Base-by-base conservation (phyloP, 2,888 invertebrate genomes). In the Labia minor region DNA sequence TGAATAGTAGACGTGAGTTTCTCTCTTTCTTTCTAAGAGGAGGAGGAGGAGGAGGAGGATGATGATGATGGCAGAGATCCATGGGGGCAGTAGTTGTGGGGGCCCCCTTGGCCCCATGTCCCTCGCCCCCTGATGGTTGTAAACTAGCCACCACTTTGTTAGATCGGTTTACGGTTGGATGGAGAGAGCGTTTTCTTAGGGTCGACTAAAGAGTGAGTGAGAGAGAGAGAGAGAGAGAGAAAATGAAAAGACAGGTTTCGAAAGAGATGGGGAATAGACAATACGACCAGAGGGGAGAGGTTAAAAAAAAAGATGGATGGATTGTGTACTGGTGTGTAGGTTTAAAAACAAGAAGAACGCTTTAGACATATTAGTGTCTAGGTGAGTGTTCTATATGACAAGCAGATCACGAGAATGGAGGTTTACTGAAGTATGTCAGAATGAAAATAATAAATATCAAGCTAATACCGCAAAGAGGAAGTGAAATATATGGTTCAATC, bases 111-210 rank as follows among this genome's bases (percentile, higher is more conserved):
- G 49, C 49, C 49, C 49, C 49, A 49, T 49, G 49, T 49, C 49
- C 49, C 49, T 49, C 49, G 49, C 49, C 49, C 49, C 49, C 49
- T 49, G 49, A 49, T 49, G 49, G 49, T 49, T 49, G 49, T 49
- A 49, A 49, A 49, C 49, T 49, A 49, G 49, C 49, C 49, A 49
- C 49, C 49, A 49, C 49, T 49, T 49, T 49, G 49, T 49, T 49
- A 49, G 49, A 49, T 49, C 49, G 49, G 49, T 49, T 49, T 49
- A 49, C 49, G 49, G 49, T 49, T 49, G 49, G 49, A 49, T 49
- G 49, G 49, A 49, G 49, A 49, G 49, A 49, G 49, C 4, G 49
- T 49, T 49, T 49, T 49, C 49, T 49, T 49, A 16, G 49, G 49
- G 49, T 49, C 49, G 49, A 16, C 49, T 49, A 8, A 49, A 49